A percentile compares a stretch with the other conserved stretches of the same genome.
These are phyloP conservation scores for Melanotaenia duboulayi DNA, from an alignment of 2,113 vertebrate genomes.

Conservation along the genomic window DNA sequence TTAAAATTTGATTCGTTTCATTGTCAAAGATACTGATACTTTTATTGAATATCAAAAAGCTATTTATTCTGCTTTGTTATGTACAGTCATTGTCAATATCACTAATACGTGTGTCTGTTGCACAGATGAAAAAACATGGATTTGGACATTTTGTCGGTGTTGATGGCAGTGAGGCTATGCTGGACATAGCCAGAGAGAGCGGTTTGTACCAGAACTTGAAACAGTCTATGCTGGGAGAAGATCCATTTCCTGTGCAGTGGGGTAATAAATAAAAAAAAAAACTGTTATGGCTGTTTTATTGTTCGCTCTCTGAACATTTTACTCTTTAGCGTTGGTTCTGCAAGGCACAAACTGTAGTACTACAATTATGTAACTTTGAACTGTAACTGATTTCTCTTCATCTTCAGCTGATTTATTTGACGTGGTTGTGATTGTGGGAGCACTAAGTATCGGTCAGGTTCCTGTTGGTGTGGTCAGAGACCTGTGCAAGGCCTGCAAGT, in stretches of 20 bases:
- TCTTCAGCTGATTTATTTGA: slow-evolving; percentile 82
- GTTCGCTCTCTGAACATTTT: too few species aligned
- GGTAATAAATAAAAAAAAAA: slow-evolving; percentile 75
- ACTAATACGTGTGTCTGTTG: slow-evolving; percentile 21
- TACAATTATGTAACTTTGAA: background rate
- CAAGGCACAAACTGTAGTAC: background rate
- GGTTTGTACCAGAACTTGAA: slow-evolving; percentile 85
- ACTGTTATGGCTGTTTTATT: too few species aligned
- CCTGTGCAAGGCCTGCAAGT: slow-evolving; percentile 85
- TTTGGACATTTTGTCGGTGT: slow-evolving; percentile 87
- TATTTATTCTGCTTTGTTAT: background rate
- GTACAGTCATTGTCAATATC: background rate
- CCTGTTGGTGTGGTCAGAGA: slow-evolving; percentile 80
- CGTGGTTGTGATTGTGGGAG: slow-evolving; percentile 87
- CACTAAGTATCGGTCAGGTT: slow-evolving; percentile 85
- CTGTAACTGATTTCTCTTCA: background rate
- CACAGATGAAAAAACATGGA: slow-evolving; percentile 85
- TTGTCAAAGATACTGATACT: too few species aligned
- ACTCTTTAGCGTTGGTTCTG: too few species aligned
- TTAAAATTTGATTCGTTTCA: too few species aligned
- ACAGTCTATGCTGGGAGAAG: slow-evolving; percentile 82
- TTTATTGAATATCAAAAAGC: too few species aligned
- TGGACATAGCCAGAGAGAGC: slow-evolving; percentile 79
- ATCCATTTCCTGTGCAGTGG: slow-evolving; percentile 80
- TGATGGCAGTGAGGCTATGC: slow-evolving; percentile 88